Evolutionary conservation across 2,888 invertebrate species (phyloP).

Genomic region (Sesia apiformis): DNA sequence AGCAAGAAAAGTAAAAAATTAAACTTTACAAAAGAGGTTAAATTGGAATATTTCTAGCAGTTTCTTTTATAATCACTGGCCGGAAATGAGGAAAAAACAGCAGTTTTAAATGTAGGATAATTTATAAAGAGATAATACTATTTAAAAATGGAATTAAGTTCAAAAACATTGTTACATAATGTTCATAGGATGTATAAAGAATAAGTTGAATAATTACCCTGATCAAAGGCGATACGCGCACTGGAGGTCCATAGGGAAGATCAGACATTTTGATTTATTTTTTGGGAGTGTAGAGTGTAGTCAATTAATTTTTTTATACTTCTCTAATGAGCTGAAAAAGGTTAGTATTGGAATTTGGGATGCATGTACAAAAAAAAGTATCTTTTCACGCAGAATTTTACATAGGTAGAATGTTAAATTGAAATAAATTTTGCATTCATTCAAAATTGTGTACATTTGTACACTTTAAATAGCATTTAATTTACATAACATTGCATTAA

Average conservation of each 20-base stretch:
- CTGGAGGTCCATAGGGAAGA: conserved; percentile 77
- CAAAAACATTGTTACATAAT: conserved; percentile 50
- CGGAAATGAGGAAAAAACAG: background rate
- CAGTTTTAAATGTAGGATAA: background rate
- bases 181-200: conserved; percentile 7
- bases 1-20: too few relatives aligned
- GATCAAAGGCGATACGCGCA: conserved; percentile 87
- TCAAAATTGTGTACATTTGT: background rate
- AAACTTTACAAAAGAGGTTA: too few relatives aligned
- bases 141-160: conserved; percentile 11
- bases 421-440: background rate
- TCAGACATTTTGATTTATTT: conserved; percentile 45
- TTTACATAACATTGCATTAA: too few relatives aligned
- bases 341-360: conserved; percentile 22
- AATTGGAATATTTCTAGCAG: too few relatives aligned
- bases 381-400: conserved; percentile 26
- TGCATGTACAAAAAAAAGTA: too few relatives aligned
- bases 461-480: background rate
- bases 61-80: background rate
- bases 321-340: background rate
- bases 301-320: background rate
- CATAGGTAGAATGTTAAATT: conserved; percentile 18
- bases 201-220: conserved; percentile 70
- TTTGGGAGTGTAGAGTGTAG: conserved; percentile 16
- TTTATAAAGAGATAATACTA: background rate